Conservation (phyloP, 2,888 invertebrate genomes). For the Idaea straminata region DNA sequence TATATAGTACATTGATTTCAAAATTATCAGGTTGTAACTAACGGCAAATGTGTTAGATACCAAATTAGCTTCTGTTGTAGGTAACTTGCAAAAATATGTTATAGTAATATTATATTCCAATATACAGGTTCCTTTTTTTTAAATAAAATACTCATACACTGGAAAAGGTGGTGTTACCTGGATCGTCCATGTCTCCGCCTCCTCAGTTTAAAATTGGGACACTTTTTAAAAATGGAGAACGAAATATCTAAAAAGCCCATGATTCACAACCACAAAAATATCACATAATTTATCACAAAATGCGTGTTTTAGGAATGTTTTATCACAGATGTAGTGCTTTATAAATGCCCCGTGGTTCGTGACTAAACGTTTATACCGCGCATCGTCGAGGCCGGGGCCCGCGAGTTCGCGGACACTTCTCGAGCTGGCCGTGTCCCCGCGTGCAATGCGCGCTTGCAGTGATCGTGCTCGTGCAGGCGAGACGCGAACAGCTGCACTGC, state of each 20-base stretch:
- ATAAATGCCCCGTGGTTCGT: slow-evolving; percentile 49
- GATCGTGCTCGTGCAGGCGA: slow-evolving; percentile 29
- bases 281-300: slow-evolving; percentile 52
- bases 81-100: not conserved
- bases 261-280: slow-evolving; percentile 33
- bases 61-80: not conserved
- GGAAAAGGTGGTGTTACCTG: slow-evolving; percentile 40
- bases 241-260: slow-evolving; percentile 67
- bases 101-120: no score
- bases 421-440: slow-evolving; percentile 34
- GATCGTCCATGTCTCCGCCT: slow-evolving; percentile 41
- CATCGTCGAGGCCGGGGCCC: slow-evolving; percentile 34
- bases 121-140: not conserved
- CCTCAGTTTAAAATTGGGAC: slow-evolving; percentile 61
- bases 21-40: slow-evolving; percentile 18
- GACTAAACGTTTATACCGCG: slow-evolving; percentile 60
- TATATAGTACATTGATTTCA: not conserved
- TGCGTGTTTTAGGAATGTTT: slow-evolving; percentile 34
- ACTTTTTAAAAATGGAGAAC: slow-evolving; percentile 70
- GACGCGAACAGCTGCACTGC: slow-evolving; percentile 20
- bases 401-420: slow-evolving; percentile 25
- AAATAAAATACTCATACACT: not conserved
- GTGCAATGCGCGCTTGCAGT: slow-evolving; percentile 43
- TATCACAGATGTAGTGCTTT: slow-evolving; percentile 53
- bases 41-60: slow-evolving; percentile 3